These are phyloP conservation scores for Drosophila prolongata DNA, from an alignment of 2,888 invertebrate species.

Conservation along the genomic window DNA sequence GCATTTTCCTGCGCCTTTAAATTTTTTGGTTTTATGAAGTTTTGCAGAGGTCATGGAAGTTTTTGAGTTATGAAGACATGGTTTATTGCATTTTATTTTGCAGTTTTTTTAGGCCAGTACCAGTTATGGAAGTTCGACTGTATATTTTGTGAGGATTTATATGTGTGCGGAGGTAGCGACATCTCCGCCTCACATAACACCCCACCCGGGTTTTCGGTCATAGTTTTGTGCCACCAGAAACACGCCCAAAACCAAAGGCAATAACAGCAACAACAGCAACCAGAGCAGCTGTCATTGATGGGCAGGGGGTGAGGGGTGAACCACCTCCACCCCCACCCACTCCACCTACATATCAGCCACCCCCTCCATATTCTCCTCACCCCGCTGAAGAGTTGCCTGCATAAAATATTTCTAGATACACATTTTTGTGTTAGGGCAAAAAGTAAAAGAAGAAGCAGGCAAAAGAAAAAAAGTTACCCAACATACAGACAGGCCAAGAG, in stretches of 20 bases:
- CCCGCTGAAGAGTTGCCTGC: constrained; percentile 55
- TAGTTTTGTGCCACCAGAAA: constrained; percentile 42
- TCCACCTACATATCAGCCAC: constrained; percentile 7
- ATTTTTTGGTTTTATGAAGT: not conserved
- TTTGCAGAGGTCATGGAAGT: not conserved
- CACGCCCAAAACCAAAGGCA: constrained; percentile 35
- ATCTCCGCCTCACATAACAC: constrained; percentile 15
- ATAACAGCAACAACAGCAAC: constrained; percentile 32
- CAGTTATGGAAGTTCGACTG: constrained; percentile 23
- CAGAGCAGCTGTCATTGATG: constrained; percentile 46
- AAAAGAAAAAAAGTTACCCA: constrained; percentile 20
- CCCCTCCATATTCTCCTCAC: constrained; percentile 8
- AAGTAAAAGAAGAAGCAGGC: constrained; percentile 26
- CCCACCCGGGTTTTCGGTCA: constrained; percentile 17
- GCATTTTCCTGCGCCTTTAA: not conserved
- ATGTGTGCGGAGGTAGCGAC: constrained; percentile 23
- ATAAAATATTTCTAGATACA: constrained; percentile 75
- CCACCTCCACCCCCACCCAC: constrained; percentile 12
- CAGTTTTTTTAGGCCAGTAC: not conserved
- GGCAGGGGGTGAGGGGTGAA: constrained; percentile 17
- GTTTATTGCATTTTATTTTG: constrained; percentile 6
- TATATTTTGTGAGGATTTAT: constrained; percentile 19
- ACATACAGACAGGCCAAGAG: constrained; percentile 31
- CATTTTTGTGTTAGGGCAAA: constrained; percentile 61
- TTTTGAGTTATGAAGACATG: constrained; percentile 4